Conservation (phyloP, 1,140 invertebrate species). For the Mactra quadrangularis region DNA sequence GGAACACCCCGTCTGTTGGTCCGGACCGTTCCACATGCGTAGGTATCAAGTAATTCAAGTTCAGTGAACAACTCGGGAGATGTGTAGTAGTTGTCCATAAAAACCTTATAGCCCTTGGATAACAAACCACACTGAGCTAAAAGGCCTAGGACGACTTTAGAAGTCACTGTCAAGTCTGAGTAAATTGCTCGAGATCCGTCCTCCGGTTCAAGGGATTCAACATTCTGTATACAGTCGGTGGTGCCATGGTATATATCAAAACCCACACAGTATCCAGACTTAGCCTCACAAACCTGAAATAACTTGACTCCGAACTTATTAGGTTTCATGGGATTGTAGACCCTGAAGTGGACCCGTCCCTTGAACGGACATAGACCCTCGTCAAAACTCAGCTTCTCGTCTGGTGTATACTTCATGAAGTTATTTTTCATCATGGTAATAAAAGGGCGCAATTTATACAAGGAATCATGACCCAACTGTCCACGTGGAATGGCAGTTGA, state of each 20-base stretch:
- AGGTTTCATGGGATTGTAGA: not conserved
- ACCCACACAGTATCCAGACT: not conserved
- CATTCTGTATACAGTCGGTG: not conserved
- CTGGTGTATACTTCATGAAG: slow-evolving; percentile 29
- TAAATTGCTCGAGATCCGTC: not conserved
- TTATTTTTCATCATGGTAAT: not conserved
- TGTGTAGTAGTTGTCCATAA: slow-evolving; percentile 62
- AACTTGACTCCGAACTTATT: slow-evolving; percentile 5
- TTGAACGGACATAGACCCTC: slow-evolving; percentile 58
- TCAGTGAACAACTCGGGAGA: slow-evolving; percentile 57
- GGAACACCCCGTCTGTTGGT: slow-evolving; percentile 57
- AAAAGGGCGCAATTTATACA: slow-evolving; percentile 53
- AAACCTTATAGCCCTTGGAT: slow-evolving; percentile 22
- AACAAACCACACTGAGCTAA: not conserved
- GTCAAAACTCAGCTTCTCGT: slow-evolving; percentile 28
- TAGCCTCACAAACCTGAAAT: not conserved
- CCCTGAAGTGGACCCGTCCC: not conserved
- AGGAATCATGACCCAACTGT: slow-evolving; percentile 9
- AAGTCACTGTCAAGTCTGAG: not conserved
- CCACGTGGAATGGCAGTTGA: not conserved
- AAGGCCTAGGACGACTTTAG: not conserved
- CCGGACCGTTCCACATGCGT: slow-evolving; percentile 59
- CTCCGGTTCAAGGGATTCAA: not conserved
- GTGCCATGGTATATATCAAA: slow-evolving; percentile 6
- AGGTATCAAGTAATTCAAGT: slow-evolving; percentile 19